These are phyloP conservation scores for Rhogogaster chlorosoma DNA, from an alignment of 2,888 invertebrate genomes.

Conservation along the genomic window DNA sequence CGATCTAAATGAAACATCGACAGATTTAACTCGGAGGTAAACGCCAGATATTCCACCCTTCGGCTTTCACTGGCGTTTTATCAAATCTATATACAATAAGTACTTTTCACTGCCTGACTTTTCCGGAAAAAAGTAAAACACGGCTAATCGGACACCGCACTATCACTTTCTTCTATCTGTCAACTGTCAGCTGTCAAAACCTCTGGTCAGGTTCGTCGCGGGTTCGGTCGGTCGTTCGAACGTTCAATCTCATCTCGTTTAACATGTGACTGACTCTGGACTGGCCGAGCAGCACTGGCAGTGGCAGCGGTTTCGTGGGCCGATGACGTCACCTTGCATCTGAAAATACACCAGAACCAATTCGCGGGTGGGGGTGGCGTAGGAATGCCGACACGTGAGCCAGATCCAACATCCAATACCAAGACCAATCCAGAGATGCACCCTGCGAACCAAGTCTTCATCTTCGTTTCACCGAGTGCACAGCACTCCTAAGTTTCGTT, in stretches of 20 bases:
- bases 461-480: not conserved
- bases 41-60: not conserved
- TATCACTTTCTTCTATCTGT: constrained; percentile 16
- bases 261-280: constrained; percentile 62
- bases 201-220: constrained; percentile 23
- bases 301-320: constrained; percentile 46
- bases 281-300: constrained; percentile 51
- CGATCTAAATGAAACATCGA: not conserved
- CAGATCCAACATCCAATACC: constrained; percentile 24
- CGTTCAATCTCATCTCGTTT: constrained; percentile 52
- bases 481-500: not conserved
- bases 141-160: not conserved
- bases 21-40: not conserved
- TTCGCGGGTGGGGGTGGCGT: constrained; percentile 65
- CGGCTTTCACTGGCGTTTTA: not conserved
- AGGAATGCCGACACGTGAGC: constrained; percentile 71
- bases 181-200: constrained; percentile 32
- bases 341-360: constrained; percentile 74
- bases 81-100: not conserved
- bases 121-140: not conserved
- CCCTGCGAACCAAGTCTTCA: constrained; percentile 10
- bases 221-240: constrained; percentile 47
- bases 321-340: constrained; percentile 71
- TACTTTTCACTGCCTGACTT: not conserved
- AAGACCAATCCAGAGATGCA: constrained; percentile 19